Evolutionary conservation across 1,140 invertebrate species (phyloP), one percentile per base, ranked within the genome.

Genomic region (Drosophila kikkawai): DNA sequence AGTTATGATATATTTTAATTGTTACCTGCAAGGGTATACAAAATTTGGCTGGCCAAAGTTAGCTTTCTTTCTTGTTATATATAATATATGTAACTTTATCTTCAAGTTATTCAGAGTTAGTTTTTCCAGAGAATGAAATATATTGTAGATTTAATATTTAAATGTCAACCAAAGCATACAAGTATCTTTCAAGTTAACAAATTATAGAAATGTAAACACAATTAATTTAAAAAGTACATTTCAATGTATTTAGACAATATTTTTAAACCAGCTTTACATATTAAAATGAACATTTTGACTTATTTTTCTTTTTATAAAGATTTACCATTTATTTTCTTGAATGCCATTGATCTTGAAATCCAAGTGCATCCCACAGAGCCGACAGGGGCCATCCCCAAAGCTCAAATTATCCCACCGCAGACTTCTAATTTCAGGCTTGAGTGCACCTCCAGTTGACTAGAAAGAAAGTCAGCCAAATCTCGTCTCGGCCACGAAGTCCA

Each of bases 381-480:
- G 47, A 37, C 26, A 66, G 22, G 12, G n/a, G 19, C 41, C 19
- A 47, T 12, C n/a, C 32, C 39, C 53, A 66, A 22, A 64, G 22
- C 63, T 63, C n/a, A 48, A 63, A 60, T 70, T 42, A 8, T 48
- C 42, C 41, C 17, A 22, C 44, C 22, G 32, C 57, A 53, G 60
- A 32, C 73, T 68, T 66, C 65, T 87, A 87, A 88, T 90, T 88
- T 88, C 85, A 68, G 60, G 84, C 78, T 90, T 78, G 78, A 90
- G 29, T 88, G 73, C 61, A 70, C 37, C 53, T 58, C 15, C 67
- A 88, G 78, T 69, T 58, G 78, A 84, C 74, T 88, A 84, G 80
- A 88, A 88, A 90, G 79, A 48, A 36, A 79, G 64, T 60, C 77
- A 69, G 73, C 65, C 57, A 63, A 45, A 73, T 82, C 69, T 59